Conservation (phyloP, 2,113 vertebrate genomes). For the Gobiocypris rarus region DNA sequence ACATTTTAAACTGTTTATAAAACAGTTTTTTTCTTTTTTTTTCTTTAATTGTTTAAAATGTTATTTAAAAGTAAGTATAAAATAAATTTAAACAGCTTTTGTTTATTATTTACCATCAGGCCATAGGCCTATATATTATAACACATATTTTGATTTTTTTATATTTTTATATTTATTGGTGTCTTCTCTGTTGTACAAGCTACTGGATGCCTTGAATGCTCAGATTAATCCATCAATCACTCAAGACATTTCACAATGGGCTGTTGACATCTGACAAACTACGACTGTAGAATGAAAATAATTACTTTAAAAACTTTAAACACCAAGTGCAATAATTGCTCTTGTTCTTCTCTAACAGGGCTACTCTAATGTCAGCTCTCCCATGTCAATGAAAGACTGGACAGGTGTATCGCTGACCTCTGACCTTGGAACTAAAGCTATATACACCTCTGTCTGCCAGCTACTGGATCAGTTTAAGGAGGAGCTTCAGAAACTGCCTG, state of each 20-base stretch:
- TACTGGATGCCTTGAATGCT: too few species aligned
- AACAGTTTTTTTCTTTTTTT: too few species aligned
- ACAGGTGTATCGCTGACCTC: conserved; percentile 57
- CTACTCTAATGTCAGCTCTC: conserved; percentile 53
- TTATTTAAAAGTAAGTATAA: too few species aligned
- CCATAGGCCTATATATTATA: too few species aligned
- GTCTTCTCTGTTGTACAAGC: too few species aligned
- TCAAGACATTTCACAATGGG: background rate
- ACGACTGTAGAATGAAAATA: background rate
- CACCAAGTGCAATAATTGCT: background rate
- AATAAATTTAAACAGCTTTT: too few species aligned
- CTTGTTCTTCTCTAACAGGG: conserved; percentile 51
- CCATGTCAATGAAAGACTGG: conserved; percentile 67
- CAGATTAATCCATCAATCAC: too few species aligned
- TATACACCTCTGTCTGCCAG: conserved; percentile 65
- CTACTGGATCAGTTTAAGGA: conserved; percentile 66
- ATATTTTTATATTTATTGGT: too few species aligned
- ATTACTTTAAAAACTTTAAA: background rate
- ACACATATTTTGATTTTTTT: too few species aligned
- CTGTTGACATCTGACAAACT: background rate
- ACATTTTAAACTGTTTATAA: too few species aligned
- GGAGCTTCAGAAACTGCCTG: conserved; percentile 60
- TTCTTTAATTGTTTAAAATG: too few species aligned
- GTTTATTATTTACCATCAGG: too few species aligned
- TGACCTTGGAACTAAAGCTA: conserved; percentile 62